A percentile compares a stretch with the other conserved stretches of the same genome.
Conservation (phyloP, 2,888 invertebrate genomes). For the Pyralis farinalis region DNA sequence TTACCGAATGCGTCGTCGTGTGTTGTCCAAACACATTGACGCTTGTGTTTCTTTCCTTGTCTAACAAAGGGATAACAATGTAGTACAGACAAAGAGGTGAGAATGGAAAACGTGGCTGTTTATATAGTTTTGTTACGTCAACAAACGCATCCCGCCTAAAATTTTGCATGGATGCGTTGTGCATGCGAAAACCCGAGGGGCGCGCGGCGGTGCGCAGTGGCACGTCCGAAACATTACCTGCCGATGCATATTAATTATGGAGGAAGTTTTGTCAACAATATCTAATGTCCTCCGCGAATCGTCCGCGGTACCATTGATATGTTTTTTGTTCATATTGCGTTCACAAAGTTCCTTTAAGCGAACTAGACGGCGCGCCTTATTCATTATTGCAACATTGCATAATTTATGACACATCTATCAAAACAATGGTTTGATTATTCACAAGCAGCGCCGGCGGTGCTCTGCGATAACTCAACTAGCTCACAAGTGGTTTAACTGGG, state of each 20-base stretch:
- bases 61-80: conserved; percentile 46
- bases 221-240: conserved; percentile 75
- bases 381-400: conserved; percentile 59
- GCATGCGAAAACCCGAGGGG: conserved; percentile 61
- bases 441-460: conserved; percentile 35
- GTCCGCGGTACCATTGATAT: conserved; percentile 70
- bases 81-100: conserved; percentile 55
- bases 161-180: conserved; percentile 78
- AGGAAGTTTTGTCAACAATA: conserved; percentile 81
- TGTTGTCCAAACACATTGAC: conserved; percentile 59
- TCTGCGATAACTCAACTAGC: conserved; percentile 45
- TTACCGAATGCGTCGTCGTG: conserved; percentile 72
- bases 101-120: conserved; percentile 59
- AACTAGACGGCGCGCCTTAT: conserved; percentile 63
- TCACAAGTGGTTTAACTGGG: conserved; percentile 64
- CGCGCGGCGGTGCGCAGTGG: conserved; percentile 44
- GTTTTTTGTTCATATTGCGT: conserved; percentile 55
- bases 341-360: conserved; percentile 50
- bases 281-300: conserved; percentile 72
- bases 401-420: conserved; percentile 55
- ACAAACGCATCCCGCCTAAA: conserved; percentile 78
- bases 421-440: conserved; percentile 55
- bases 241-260: conserved; percentile 75
- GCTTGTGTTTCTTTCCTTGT: conserved; percentile 60
- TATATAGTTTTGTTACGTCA: conserved; percentile 59